Evolutionary conservation across 2,888 invertebrate species (phyloP), one percentile per base, ranked within the genome.

Genomic region (Calameuta idolon): DNA sequence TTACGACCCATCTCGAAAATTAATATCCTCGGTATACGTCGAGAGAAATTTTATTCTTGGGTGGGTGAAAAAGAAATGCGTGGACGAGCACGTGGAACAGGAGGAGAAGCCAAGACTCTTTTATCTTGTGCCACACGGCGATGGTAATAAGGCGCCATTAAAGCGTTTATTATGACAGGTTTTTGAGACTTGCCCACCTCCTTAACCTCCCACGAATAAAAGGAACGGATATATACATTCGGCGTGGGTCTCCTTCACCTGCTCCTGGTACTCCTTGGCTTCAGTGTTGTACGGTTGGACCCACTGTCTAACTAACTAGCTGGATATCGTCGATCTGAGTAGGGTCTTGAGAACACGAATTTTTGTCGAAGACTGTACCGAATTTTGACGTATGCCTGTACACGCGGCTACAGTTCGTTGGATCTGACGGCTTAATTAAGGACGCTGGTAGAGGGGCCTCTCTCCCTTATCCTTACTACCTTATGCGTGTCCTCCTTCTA

Each of bases 141-240:
- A 81, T 82, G 82, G 85, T 87, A 86, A 86, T 83, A 83, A 85
- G 85, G 81, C 81, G 73, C 83, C 85, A 85, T 87, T 87, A 86
- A 80, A 81, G 81, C 76, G 83, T 80, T 76, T 82, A 83, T 86
- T 83, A 84, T 84, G 87, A 86, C 86, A 85, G 84, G 83, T 83
- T 81, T 79, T 74, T 74, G 80, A 81, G 80, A 55, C 55, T 80
- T 68, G 80, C 79, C 80, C 80, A 79, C 80, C 79, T 83, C 79
- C 73, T 80, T 78, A 81, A 81, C 81, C 80, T 74, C 76, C 69
- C 71, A 71, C 71, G 71, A 71, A 71, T 71, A 71, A 71, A 71
- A 71, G 30, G 33, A 11, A 71, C 12, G 5, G 33, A 34, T 31
- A 23, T 55, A 71, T 31, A 31, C 31, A 71, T 71, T 71, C 11